Evolutionary conservation across 2,888 invertebrate species (phyloP), one percentile per base, ranked within the genome.

Genomic region (Malthinus flaveolus): DNA sequence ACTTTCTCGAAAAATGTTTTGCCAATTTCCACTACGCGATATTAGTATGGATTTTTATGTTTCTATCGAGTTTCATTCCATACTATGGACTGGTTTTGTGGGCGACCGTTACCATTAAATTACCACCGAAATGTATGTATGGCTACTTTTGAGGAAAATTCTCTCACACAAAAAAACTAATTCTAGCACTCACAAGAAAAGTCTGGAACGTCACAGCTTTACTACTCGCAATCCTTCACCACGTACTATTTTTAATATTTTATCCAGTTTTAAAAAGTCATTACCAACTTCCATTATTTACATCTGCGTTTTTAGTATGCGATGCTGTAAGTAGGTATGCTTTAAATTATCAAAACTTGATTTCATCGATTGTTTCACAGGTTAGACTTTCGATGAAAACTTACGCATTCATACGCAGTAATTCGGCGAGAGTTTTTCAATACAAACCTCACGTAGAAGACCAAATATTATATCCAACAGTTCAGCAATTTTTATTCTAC

Each of bases 401-500:
- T 5, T 23, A 23, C 5, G 23, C 23, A 2, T 23, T 23, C 5
- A 5, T 23, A 23, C 2, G 23, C 2, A 23, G 23, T 23, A 23
- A 23, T 23, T 23, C 3, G 3, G 3, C 23, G 5, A 23, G 23
- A 23, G 5, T 23, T 23, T 66, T 85, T 13, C 67, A 77, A 0
- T 81, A 79, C 50, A 84, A 85, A 68, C 66, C 73, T 1, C 82
- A 83, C 59, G 62, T 61, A 3, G 72, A 69, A 9, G 51, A 74
- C 33, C 63, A 71, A 10, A 79, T 85, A 1, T 68, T 84, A 35
- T 52, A 33, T 35, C 86, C 94, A 0, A 80, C 84, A 8, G 87
- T 95, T 73, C 82, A 84, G 0, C 86, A 89, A 63, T 95, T 88
- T 75, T 68, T 93, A 0, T 95, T 93, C 74, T 96, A 91, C 74